Percentiles rank a stretch among this genome's conserved stretches.
phyloP scores from a whole-genome alignment of 30 jellyfish, hydroid and myxozoan species.

The Pseudorhiza aurosa region DNA sequence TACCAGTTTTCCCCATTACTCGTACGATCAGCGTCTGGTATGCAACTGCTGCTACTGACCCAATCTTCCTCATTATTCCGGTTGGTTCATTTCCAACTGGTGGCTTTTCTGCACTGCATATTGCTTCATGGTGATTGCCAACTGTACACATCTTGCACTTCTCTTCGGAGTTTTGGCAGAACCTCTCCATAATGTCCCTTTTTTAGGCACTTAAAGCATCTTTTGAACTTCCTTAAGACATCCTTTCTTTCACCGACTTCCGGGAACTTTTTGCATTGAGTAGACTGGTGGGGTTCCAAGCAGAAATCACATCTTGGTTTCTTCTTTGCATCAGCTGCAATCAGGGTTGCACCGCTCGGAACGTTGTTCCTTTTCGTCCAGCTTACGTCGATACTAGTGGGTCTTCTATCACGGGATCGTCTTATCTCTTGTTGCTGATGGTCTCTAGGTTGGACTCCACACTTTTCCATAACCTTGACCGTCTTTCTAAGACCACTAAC shows the following conservation, averaged over 20 bases:
- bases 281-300: conserved; percentile 5
- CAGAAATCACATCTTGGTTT: conserved; percentile 18
- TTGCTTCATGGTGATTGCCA: conserved; percentile 26
- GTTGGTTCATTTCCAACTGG: conserved; percentile 43
- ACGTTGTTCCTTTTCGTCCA: not conserved
- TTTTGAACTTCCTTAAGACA: conserved; percentile 9
- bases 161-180: conserved; percentile 13
- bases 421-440: not conserved
- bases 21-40: conserved; percentile 30
- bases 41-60: conserved; percentile 40
- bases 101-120: conserved; percentile 24
- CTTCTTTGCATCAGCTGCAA: not conserved
- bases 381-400: not conserved
- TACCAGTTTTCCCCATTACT: not conserved
- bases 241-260: conserved; percentile 11
- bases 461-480: conserved; percentile 23
- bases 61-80: conserved; percentile 8
- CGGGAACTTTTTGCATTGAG: conserved; percentile 20
- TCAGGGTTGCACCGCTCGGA: conserved; percentile 37
- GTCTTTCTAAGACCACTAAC: not conserved
- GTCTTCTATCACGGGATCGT: not conserved
- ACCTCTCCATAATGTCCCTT: conserved; percentile 21
- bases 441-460: conserved; percentile 20
- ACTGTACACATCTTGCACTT: conserved; percentile 8
- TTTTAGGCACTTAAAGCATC: conserved; percentile 25